Percentiles rank a stretch among this genome's conserved stretches.
Evolutionary conservation across 2,113 vertebrate genomes (phyloP).

Genomic region (Cephalophus harveyi): DNA sequence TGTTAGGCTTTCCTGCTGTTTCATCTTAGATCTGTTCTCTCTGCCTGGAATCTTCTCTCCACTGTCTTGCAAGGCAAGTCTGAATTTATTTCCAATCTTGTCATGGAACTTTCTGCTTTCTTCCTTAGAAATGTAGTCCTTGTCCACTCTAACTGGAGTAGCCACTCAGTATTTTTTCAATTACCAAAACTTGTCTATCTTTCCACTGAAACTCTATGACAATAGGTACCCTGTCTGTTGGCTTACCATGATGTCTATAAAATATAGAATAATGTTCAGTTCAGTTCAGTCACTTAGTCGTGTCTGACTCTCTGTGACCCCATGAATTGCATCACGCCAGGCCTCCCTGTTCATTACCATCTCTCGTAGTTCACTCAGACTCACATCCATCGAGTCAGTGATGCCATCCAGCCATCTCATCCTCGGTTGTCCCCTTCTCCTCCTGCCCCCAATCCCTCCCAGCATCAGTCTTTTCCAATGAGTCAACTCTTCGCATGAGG

Average conservation of each 20-base stretch:
- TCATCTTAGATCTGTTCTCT: not conserved
- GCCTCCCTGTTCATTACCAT: too few species aligned
- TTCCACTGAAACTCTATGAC: not conserved
- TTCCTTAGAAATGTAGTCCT: not conserved
- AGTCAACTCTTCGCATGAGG: too few species aligned
- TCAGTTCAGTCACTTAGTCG: too few species aligned
- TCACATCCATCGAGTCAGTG: too few species aligned
- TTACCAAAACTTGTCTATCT: not conserved
- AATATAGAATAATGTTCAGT: not conserved
- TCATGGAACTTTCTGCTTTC: not conserved
- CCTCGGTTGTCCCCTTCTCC: too few species aligned
- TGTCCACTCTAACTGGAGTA: not conserved
- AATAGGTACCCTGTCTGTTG: not conserved
- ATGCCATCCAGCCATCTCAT: too few species aligned
- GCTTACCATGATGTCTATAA: not conserved
- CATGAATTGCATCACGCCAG: too few species aligned
- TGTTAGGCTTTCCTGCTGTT: not conserved
- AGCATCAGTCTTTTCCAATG: too few species aligned
- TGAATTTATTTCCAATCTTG: not conserved
- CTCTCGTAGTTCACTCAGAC: too few species aligned
- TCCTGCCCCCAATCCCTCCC: too few species aligned
- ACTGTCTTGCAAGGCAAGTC: not conserved
- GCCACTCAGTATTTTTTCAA: not conserved
- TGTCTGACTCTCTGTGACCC: too few species aligned
- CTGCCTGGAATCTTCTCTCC: not conserved